Conservation (phyloP, 1,140 invertebrate genomes). For the Papilio dardanus region DNA sequence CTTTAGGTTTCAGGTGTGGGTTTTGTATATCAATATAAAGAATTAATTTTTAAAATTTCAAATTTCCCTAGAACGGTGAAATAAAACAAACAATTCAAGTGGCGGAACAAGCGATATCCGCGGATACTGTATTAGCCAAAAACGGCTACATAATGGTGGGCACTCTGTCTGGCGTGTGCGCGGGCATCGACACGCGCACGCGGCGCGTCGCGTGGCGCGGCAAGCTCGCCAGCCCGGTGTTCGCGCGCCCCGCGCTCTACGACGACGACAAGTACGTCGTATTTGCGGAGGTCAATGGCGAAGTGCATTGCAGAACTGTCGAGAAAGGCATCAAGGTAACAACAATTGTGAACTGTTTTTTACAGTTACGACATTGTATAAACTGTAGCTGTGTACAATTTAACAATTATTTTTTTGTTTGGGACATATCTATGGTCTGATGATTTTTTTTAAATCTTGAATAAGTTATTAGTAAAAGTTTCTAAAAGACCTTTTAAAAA, state of each 20-base stretch:
- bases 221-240: conserved; percentile 84
- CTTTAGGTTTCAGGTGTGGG: too few species aligned
- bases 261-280: conserved; percentile 79
- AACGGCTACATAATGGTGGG: conserved; percentile 78
- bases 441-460: too few species aligned
- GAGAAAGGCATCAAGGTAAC: conserved; percentile 74
- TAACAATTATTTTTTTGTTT: too few species aligned
- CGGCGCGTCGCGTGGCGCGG: conserved; percentile 82
- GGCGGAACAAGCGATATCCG: conserved; percentile 83
- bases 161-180: conserved; percentile 83
- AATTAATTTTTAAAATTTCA: not conserved
- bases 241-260: conserved; percentile 84
- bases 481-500: not conserved
- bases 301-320: conserved; percentile 79
- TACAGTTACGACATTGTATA: too few species aligned
- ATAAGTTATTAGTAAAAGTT: too few species aligned
- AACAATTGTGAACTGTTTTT: not conserved
- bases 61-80: conserved; percentile 65
- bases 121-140: conserved; percentile 83
- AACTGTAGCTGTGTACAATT: too few species aligned
- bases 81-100: conserved; percentile 61
- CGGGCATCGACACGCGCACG: conserved; percentile 77
- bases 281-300: conserved; percentile 83
- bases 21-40: not conserved
- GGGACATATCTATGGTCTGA: too few species aligned